Base-by-base conservation (phyloP, 1,140 invertebrate species). In the Hirudo medicinalis region DNA sequence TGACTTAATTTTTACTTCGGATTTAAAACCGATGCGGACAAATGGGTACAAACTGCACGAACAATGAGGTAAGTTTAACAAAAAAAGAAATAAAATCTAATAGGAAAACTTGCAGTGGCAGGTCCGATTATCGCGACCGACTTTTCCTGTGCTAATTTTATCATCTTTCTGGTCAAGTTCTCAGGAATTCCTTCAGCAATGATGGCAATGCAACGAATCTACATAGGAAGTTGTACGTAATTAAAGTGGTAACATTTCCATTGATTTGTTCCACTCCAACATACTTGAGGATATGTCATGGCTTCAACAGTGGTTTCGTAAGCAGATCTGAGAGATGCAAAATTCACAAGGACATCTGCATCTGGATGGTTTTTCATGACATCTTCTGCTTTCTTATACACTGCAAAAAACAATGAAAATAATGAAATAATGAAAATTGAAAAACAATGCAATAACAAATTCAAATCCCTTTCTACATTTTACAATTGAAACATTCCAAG, bases 131-230 rank as follows among this genome's bases (percentile, higher is more conserved):
- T 91, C 6, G 87, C 87, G 0, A 97, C 90, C 20, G 86, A 86
- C 77, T 89, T 92, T 75, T 90, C 86, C 72, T 90, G 83, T 0
- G 93, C 94, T 49, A 88, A 83, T 75, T 94, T 88, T 77, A 94
- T 94, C 71, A 99, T 84, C 81, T 96, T 94, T 73, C 96, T 85
- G 0, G 96, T 99, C 86, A 96, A 88, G 82, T 98, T 97, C 82
- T 98, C 95, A 0, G 95, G 95, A 74, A 99, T 98, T 54, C 96
- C 96, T 83, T 99, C 96, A 25, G 95, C 96, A 78, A 99, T 99
- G 76, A 99, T 99, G 19, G 96, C 94, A 74, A 99, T 94, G 0
- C 92, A 92, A 79, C 91, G 87, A 71, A 99, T 94, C 85, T 88
- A 78, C 32, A 71, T 22, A 20, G 22, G 8, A 71, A 54, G 27